phyloP scores from a whole-genome alignment of 1,140 invertebrate species.

The Pseudomyrmex cubaensis region DNA sequence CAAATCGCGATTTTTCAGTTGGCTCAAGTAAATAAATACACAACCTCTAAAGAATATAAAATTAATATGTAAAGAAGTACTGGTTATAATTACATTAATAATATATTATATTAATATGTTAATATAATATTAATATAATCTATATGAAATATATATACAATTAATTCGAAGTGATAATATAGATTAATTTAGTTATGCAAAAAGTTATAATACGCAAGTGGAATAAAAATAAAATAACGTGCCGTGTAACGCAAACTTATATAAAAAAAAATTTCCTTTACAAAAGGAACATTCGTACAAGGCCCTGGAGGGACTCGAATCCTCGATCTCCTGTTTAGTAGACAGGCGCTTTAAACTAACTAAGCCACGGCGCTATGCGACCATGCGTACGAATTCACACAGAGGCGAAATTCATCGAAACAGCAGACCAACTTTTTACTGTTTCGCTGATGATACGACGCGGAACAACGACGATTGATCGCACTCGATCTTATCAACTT shows the following conservation, averaged over 20 bases:
- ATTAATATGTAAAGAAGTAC: not conserved
- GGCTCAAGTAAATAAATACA: not conserved
- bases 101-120: too few species aligned
- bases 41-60: not conserved
- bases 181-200: too few species aligned
- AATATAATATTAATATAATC: too few species aligned
- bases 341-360: slow-evolving; percentile 87
- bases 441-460: too few species aligned
- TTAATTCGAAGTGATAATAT: too few species aligned
- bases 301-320: slow-evolving; percentile 87
- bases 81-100: not conserved
- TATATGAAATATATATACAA: too few species aligned
- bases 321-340: slow-evolving; percentile 87
- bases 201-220: too few species aligned
- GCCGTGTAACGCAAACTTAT: not conserved
- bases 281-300: slow-evolving; percentile 44
- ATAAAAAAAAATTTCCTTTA: not conserved
- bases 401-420: too few species aligned
- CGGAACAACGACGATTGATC: too few species aligned
- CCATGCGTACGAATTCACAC: too few species aligned
- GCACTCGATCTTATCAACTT: too few species aligned
- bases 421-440: too few species aligned
- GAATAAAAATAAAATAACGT: not conserved
- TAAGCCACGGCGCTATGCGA: slow-evolving; percentile 85
- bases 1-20: not conserved